phyloP scores from a whole-genome alignment of 2,888 invertebrate genomes.

The Myathropa florea region DNA sequence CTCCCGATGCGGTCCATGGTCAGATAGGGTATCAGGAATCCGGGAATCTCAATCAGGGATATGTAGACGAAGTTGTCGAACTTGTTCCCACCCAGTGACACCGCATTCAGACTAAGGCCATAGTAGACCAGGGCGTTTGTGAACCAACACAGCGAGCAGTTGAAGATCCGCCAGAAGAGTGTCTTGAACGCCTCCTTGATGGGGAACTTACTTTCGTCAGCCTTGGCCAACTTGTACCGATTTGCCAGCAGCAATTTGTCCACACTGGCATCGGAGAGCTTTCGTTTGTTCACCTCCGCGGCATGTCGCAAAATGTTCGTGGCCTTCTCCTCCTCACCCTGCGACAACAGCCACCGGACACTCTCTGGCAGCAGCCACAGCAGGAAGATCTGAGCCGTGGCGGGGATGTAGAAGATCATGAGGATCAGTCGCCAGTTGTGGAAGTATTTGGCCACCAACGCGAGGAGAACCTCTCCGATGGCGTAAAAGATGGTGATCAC shows the following conservation, averaged over 20 bases:
- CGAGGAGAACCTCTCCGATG: slow-evolving; percentile 86
- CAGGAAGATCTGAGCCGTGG: slow-evolving; percentile 85
- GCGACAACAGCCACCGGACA: slow-evolving; percentile 87
- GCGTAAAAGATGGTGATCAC: slow-evolving; percentile 87
- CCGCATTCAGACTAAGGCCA: slow-evolving; percentile 89
- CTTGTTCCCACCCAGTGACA: slow-evolving; percentile 87
- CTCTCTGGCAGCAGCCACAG: slow-evolving; percentile 88
- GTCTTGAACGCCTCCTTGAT: slow-evolving; percentile 77
- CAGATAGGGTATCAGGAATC: slow-evolving; percentile 85
- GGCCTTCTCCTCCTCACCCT: slow-evolving; percentile 83
- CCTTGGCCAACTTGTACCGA: slow-evolving; percentile 74
- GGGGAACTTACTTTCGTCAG: slow-evolving; percentile 76
- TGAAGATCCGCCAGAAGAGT: slow-evolving; percentile 79
- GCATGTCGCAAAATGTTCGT: slow-evolving; percentile 83
- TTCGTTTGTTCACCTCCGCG: slow-evolving; percentile 84
- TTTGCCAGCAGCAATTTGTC: slow-evolving; percentile 76
- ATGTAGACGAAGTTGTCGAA: slow-evolving; percentile 87
- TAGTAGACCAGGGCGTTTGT: slow-evolving; percentile 90
- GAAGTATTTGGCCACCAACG: slow-evolving; percentile 85
- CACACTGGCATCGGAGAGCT: slow-evolving; percentile 82
- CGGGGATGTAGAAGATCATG: slow-evolving; percentile 85
- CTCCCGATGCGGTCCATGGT: slow-evolving; percentile 85
- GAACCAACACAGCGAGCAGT: slow-evolving; percentile 90
- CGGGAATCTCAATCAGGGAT: slow-evolving; percentile 86
- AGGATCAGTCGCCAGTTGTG: slow-evolving; percentile 87